phyloP scores from a whole-genome alignment of 2,113 vertebrate species.

The Chroicocephalus ridibundus region DNA sequence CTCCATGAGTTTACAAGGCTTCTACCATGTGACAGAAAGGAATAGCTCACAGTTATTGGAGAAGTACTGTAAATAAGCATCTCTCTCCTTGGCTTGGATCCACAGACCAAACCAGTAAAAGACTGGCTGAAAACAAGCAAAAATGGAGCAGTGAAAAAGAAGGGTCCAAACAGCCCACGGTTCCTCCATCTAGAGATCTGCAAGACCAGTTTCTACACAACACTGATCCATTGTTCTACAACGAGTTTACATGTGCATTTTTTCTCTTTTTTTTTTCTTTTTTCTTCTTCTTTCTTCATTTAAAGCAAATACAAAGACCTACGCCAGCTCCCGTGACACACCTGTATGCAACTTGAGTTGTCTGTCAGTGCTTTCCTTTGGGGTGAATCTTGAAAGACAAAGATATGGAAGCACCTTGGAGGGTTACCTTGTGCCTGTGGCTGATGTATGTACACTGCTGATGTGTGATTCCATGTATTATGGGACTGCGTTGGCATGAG shows the following conservation, averaged over 20 bases:
- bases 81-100: background rate
- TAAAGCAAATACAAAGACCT: background rate
- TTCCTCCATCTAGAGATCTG: background rate
- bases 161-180: background rate
- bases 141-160: background rate
- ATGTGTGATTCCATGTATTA: background rate
- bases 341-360: background rate
- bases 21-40: background rate
- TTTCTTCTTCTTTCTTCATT: background rate
- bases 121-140: background rate
- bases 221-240: background rate
- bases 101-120: background rate
- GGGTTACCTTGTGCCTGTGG: background rate
- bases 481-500: background rate
- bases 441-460: background rate
- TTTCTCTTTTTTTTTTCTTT: background rate
- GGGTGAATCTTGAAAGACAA: background rate
- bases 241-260: background rate
- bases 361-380: background rate
- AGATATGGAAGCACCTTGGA: background rate
- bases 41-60: background rate
- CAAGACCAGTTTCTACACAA: accelerated
- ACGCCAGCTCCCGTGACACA: background rate
- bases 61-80: background rate
- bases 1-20: background rate